These are phyloP conservation scores for Craseonycteris thonglongyai DNA, from an alignment of 2,113 vertebrate species.

Conservation along the genomic window DNA sequence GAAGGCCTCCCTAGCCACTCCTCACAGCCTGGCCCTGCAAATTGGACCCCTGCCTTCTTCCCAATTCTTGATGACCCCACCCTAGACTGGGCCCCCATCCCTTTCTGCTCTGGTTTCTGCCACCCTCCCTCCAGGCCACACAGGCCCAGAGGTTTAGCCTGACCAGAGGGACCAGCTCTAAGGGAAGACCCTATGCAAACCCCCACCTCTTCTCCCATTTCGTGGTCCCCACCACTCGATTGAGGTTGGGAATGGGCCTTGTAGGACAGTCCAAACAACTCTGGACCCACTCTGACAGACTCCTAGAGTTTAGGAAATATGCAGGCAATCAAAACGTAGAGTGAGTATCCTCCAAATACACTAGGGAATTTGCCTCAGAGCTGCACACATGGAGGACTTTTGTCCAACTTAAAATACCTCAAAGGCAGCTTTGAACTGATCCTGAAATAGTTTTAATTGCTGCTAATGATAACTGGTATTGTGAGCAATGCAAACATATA, in stretches of 20 bases:
- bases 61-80: not conserved
- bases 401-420: conserved; percentile 34
- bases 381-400: not conserved
- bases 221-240: not conserved
- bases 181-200: not conserved
- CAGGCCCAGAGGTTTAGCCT: not conserved
- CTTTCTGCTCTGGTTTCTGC: not conserved
- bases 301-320: not conserved
- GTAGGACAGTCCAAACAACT: not conserved
- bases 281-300: not conserved
- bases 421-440: conserved; percentile 54
- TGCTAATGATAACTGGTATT: conserved; percentile 29
- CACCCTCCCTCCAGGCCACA: not conserved
- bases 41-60: not conserved
- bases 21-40: not conserved
- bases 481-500: conserved; percentile 5
- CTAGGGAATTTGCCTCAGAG: not conserved
- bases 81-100: not conserved
- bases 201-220: not conserved
- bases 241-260: not conserved
- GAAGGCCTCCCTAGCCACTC: not conserved
- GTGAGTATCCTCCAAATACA: not conserved
- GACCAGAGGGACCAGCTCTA: not conserved
- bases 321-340: not conserved
- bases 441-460: conserved; percentile 54